Evolutionary conservation across 2,113 vertebrate species (phyloP).

Genomic region (Takifugu flavidus): DNA sequence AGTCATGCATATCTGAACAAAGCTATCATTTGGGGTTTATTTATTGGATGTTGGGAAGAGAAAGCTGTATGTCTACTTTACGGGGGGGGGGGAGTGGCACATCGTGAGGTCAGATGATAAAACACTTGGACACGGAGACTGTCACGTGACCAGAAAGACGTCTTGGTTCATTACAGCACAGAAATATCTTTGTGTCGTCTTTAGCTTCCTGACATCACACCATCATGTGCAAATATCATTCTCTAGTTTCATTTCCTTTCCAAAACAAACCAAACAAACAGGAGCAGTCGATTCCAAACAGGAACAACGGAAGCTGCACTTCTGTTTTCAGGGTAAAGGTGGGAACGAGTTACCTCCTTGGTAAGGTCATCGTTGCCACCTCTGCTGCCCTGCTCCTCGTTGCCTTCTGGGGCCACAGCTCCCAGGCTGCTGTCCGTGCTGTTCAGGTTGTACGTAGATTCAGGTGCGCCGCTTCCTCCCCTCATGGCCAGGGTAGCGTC

Average conservation of each 20-base stretch:
- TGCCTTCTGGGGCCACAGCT: conserved; percentile 86
- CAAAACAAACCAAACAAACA: background rate
- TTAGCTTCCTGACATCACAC: conserved; percentile 1
- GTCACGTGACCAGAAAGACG: conserved; percentile 48
- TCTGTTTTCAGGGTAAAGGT: background rate
- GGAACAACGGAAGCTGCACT: no score
- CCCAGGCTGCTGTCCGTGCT: conserved; percentile 86
- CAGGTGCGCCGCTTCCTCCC: conserved; percentile 79
- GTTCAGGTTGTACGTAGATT: conserved; percentile 84
- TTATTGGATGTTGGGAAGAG: background rate
- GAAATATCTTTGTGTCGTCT: conserved; percentile 28
- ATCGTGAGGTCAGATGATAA: conserved; percentile 45
- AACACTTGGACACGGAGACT: conserved; percentile 39
- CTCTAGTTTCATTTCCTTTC: background rate
- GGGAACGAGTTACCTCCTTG: conserved; percentile 84
- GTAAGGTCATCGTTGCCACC: conserved; percentile 81
- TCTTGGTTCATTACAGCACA: conserved; percentile 12
- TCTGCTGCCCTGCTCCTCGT: conserved; percentile 75
- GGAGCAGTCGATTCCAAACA: background rate
- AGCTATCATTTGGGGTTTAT: background rate
- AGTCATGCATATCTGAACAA: background rate
- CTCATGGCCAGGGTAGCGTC: conserved; percentile 83
- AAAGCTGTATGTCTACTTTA: background rate
- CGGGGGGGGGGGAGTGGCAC: background rate
- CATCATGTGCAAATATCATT: conserved; percentile 4